These are phyloP conservation scores for Allophyes oxyacanthae DNA, from an alignment of 2,888 invertebrate genomes.

Conservation along the genomic window DNA sequence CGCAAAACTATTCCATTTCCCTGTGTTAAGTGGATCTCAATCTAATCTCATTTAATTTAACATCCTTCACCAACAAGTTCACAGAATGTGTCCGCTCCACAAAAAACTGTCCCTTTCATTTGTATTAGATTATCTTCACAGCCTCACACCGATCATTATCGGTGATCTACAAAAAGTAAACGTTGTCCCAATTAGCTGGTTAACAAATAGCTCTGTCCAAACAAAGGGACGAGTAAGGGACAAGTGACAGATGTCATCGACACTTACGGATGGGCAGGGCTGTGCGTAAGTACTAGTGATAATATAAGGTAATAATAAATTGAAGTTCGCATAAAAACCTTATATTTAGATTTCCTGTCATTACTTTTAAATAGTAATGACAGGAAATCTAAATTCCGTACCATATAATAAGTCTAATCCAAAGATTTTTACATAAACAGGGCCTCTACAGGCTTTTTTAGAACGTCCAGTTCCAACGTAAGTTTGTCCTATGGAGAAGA, in stretches of 20 bases:
- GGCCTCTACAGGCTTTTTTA: no score
- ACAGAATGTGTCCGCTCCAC: conserved; percentile 23
- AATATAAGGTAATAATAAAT: neutral
- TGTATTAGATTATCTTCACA: neutral
- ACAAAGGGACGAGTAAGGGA: conserved; percentile 61
- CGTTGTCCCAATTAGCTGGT: conserved; percentile 75
- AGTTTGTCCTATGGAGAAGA: no score
- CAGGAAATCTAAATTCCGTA: no score
- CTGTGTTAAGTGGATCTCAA: conserved; percentile 4
- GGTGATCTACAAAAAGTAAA: conserved; percentile 18
- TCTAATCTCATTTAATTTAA: conserved; percentile 16
- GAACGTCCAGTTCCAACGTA: no score
- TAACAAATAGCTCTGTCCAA: conserved; percentile 70
- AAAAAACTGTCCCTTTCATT: conserved; percentile 43
- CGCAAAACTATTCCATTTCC: neutral
- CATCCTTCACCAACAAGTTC: conserved; percentile 18
- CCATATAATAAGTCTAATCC: no score
- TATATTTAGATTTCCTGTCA: no score
- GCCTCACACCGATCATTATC: conserved; percentile 26
- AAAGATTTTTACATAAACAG: no score
- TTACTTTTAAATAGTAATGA: no score
- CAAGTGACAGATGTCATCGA: conserved; percentile 49
- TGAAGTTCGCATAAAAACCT: no score
- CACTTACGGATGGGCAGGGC: conserved; percentile 33
- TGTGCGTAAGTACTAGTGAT: conserved; percentile 8